Evolutionary conservation across 2,888 invertebrate genomes (phyloP).

Genomic region (Eristalinus sepulchralis): DNA sequence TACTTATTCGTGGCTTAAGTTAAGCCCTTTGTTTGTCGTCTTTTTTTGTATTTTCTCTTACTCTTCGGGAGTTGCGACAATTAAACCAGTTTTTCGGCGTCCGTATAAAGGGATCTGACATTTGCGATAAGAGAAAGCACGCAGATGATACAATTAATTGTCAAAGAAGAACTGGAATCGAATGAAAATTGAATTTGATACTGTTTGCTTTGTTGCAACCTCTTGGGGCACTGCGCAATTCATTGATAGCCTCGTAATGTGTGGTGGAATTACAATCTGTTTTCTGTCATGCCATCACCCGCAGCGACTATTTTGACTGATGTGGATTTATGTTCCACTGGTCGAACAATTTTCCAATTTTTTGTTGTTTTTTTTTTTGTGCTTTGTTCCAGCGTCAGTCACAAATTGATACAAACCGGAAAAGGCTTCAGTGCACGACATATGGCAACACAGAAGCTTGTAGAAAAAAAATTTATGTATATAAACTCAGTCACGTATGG

Average conservation of each 20-base stretch:
- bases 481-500: neutral
- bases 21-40: conserved; percentile 51
- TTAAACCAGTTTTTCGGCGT: conserved; percentile 2
- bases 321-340: neutral
- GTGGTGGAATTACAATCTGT: neutral
- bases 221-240: neutral
- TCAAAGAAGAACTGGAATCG: neutral
- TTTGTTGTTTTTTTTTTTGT: neutral
- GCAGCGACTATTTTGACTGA: neutral
- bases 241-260: neutral
- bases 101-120: neutral
- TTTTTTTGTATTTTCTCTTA: neutral
- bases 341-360: neutral
- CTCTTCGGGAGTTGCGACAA: conserved; percentile 12
- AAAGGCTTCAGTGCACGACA: conserved; percentile 47
- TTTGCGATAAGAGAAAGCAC: conserved; percentile 17
- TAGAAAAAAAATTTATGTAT: conserved; percentile 12
- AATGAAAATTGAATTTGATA: neutral
- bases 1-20: conserved; percentile 25
- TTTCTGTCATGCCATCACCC: neutral
- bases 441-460: conserved; percentile 50
- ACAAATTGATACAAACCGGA: neutral
- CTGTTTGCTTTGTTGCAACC: neutral
- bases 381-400: neutral
- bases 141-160: neutral